These are phyloP conservation scores for Caenorhabditis afra DNA, from an alignment of 2,888 invertebrate species.

Conservation along the genomic window DNA sequence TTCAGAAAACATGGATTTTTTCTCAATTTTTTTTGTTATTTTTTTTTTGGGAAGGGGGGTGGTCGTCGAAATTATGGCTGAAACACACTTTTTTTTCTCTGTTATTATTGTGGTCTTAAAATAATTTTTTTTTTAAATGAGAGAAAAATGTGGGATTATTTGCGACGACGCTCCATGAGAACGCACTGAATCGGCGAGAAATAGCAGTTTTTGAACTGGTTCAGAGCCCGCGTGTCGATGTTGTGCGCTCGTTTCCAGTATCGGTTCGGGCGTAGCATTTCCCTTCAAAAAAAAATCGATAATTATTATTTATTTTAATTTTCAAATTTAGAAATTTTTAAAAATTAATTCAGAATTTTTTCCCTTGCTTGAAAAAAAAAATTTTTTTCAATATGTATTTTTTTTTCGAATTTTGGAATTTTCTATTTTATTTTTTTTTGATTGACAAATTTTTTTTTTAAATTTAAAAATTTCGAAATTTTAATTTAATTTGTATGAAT, in stretches of 20 bases:
- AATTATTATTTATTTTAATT: too few relatives aligned
- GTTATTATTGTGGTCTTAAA: too few relatives aligned
- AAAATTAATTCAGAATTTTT: not conserved
- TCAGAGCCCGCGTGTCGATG: conserved; percentile 73
- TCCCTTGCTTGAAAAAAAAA: not conserved
- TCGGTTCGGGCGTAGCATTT: conserved; percentile 47
- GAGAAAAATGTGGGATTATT: conserved; percentile 19
- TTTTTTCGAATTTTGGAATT: not conserved
- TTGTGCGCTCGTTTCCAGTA: conserved; percentile 63
- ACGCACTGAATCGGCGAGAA: conserved; percentile 76
- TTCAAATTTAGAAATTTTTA: not conserved
- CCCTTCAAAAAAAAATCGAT: too few relatives aligned
- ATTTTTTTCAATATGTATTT: not conserved
- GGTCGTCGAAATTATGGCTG: conserved; percentile 5
- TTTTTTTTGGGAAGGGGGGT: not conserved
- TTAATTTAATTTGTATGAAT: not conserved
- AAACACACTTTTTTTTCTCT: conserved; percentile 12
- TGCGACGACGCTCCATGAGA: conserved; percentile 72
- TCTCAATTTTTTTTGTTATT: conserved; percentile 15
- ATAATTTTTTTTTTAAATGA: not conserved
- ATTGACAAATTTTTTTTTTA: not conserved
- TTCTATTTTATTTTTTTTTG: not conserved
- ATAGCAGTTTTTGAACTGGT: conserved; percentile 76
- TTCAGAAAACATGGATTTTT: not conserved
- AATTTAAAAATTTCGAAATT: not conserved